Evolutionary conservation across 2,113 vertebrate genomes (phyloP).

Genomic region (Uria aalge): DNA sequence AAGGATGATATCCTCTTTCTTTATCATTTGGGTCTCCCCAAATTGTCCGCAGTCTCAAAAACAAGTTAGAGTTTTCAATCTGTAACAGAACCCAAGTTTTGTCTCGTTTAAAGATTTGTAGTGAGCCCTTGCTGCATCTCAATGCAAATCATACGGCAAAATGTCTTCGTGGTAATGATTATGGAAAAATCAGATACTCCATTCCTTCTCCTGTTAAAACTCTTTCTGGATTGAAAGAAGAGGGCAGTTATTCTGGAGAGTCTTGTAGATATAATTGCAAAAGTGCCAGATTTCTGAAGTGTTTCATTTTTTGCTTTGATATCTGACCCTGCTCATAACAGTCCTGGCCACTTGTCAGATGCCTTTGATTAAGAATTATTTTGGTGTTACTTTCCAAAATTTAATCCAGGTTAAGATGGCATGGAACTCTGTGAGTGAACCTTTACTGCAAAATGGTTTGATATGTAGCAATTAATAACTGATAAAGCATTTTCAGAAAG

Average conservation of each 20-base stretch:
- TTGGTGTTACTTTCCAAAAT: neutral
- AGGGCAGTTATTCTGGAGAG: neutral
- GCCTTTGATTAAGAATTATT: neutral
- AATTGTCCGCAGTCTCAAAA: neutral
- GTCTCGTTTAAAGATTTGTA: neutral
- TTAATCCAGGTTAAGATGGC: neutral
- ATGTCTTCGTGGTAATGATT: neutral
- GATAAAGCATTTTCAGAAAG: neutral
- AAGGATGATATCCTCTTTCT: neutral
- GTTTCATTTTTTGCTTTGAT: neutral
- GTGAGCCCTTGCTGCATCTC: neutral
- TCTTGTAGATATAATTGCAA: neutral
- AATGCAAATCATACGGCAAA: neutral
- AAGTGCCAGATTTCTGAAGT: neutral
- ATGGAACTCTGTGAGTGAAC: neutral
- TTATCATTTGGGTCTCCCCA: neutral
- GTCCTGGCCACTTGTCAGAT: neutral
- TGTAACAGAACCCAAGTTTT: neutral
- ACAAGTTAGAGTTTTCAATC: neutral
- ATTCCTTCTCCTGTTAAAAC: neutral
- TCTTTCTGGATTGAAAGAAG: neutral
- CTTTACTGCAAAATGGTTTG: neutral
- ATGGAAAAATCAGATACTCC: neutral
- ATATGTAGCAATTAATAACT: neutral
- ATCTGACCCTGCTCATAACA: neutral